A percentile compares a stretch with the other conserved stretches of the same genome.
Evolutionary conservation across 1,140 invertebrate species (phyloP).

Genomic region (Zaprionus lachaisei): DNA sequence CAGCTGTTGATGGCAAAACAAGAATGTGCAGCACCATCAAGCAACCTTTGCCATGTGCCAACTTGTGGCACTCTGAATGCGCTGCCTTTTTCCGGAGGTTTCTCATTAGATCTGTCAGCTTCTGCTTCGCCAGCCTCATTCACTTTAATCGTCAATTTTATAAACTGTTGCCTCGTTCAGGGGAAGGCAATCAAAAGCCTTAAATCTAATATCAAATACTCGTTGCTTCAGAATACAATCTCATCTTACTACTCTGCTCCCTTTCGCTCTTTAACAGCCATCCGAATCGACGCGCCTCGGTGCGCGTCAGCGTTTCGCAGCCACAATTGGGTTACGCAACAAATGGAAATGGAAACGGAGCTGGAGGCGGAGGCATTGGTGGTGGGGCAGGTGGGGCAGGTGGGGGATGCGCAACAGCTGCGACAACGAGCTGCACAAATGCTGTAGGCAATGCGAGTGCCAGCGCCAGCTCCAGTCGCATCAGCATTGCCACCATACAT

Average conservation of each 20-base stretch:
- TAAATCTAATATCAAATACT: slow-evolving; percentile 66
- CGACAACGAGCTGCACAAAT: slow-evolving; percentile 63
- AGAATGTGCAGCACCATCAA: too few species aligned
- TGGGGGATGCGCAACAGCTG: slow-evolving; percentile 74
- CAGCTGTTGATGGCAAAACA: background rate
- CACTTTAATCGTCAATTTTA: slow-evolving; percentile 67
- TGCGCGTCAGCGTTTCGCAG: slow-evolving; percentile 69
- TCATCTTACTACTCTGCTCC: background rate
- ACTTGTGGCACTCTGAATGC: background rate
- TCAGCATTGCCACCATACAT: slow-evolving; percentile 68
- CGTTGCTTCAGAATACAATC: slow-evolving; percentile 52
- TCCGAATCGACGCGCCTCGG: slow-evolving; percentile 77
- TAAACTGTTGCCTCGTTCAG: slow-evolving; percentile 57
- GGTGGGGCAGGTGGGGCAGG: background rate
- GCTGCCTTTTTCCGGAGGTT: background rate
- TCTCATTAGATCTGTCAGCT: slow-evolving; percentile 45
- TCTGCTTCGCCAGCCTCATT: slow-evolving; percentile 5
- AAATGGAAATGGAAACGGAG: slow-evolving; percentile 53
- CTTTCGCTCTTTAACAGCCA: slow-evolving; percentile 50
- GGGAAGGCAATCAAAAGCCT: slow-evolving; percentile 50
- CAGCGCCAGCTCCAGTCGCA: slow-evolving; percentile 39
- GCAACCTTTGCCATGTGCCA: background rate
- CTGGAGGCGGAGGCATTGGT: slow-evolving; percentile 13
- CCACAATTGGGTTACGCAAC: slow-evolving; percentile 72
- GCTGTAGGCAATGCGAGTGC: slow-evolving; percentile 36